Percentiles rank a stretch among this genome's conserved stretches.
Evolutionary conservation across 2,888 invertebrate species (phyloP).

Genomic region (Chydorus sphaericus): DNA sequence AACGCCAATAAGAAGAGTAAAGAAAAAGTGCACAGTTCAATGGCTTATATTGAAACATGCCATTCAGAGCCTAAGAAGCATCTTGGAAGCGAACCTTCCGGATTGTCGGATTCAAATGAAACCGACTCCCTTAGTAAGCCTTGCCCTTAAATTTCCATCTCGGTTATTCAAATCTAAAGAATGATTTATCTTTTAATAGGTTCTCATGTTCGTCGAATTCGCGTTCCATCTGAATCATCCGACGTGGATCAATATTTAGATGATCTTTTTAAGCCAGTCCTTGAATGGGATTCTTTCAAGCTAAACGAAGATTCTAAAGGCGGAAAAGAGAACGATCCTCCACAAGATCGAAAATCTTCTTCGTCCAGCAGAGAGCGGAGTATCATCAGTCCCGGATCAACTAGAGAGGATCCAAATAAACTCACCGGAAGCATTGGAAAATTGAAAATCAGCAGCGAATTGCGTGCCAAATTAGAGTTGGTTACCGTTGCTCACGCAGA

Average conservation of each 20-base stretch:
- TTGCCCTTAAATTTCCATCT: background rate
- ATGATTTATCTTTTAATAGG: slow-evolving; percentile 32
- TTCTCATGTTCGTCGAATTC: slow-evolving; percentile 73
- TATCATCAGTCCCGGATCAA: background rate
- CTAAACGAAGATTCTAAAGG: slow-evolving; percentile 29
- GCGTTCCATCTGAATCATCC: slow-evolving; percentile 85
- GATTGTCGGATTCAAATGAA: slow-evolving; percentile 86
- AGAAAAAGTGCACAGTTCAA: slow-evolving; percentile 46
- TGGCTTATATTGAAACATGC: slow-evolving; percentile 51
- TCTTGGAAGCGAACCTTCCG: slow-evolving; percentile 35
- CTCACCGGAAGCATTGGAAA: slow-evolving; percentile 81
- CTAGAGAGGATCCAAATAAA: slow-evolving; percentile 25
- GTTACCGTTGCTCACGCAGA: slow-evolving; percentile 81
- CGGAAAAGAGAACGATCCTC: background rate
- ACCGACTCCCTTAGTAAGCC: slow-evolving; percentile 63
- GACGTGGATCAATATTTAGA: slow-evolving; percentile 96
- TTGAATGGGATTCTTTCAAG: slow-evolving; percentile 78
- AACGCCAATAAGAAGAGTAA: background rate
- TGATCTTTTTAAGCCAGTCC: slow-evolving; percentile 86
- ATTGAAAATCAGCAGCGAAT: slow-evolving; percentile 75
- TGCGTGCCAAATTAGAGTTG: slow-evolving; percentile 74
- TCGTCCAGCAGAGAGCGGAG: background rate
- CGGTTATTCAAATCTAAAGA: background rate
- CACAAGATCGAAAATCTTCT: background rate
- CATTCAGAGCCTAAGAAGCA: slow-evolving; percentile 52